Evolutionary conservation across 1,140 invertebrate genomes (phyloP).

Genomic region (Dinoponera quadriceps): DNA sequence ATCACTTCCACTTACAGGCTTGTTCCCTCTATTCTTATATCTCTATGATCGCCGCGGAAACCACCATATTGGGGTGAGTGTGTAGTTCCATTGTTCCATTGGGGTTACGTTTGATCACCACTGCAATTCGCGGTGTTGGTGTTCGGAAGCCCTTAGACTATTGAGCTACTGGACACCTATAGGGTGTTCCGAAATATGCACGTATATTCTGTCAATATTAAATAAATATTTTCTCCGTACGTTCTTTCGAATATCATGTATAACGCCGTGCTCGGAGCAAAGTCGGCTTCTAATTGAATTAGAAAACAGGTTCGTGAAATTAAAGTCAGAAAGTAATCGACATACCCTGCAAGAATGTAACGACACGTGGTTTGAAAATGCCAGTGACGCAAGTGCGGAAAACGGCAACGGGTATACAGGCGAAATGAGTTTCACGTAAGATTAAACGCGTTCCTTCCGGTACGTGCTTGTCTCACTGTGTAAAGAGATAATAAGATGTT

Average conservation of each 20-base stretch:
- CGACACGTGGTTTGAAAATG: neutral
- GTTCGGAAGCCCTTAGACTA: neutral
- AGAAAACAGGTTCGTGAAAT: neutral
- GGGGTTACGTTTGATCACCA: neutral
- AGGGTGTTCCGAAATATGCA: neutral
- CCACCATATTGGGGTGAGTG: neutral
- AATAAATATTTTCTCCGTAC: neutral
- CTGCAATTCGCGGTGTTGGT: neutral
- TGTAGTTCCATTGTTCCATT: constrained; percentile 9
- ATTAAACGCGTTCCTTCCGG: constrained; percentile 7
- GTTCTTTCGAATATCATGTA: no score
- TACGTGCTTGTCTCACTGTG: neutral
- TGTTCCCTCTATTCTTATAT: no score
- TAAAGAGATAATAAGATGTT: constrained; percentile 9
- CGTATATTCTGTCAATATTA: neutral
- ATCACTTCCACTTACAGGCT: no score
- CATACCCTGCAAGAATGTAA: neutral
- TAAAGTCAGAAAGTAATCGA: neutral
- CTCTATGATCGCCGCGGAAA: constrained; percentile 21
- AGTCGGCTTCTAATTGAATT: neutral
- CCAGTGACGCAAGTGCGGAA: neutral
- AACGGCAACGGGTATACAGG: neutral
- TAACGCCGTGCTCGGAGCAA: no score
- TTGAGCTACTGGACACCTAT: neutral
- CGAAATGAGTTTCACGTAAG: neutral